Percentiles rank a stretch among this genome's conserved stretches.
Evolutionary conservation across 2,888 invertebrate species (phyloP).

Genomic region (Coelinius sp.): DNA sequence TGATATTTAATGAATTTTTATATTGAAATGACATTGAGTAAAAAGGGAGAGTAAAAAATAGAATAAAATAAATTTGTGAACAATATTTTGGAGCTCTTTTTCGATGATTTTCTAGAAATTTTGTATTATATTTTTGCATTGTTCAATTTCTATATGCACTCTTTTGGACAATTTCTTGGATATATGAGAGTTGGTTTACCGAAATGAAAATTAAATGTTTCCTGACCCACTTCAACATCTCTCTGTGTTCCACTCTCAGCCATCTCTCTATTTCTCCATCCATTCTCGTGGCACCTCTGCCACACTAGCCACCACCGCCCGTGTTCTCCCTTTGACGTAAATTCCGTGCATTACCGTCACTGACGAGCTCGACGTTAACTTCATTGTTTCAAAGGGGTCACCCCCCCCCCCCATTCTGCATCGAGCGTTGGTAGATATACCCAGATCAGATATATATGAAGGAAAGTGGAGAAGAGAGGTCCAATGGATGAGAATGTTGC

Average conservation of each 20-base stretch:
- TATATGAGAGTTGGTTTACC: slow-evolving; percentile 40
- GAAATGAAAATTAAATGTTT: slow-evolving; percentile 50
- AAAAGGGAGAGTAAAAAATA: too few relatives aligned
- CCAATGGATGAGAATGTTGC: slow-evolving; percentile 27
- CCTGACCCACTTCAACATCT: slow-evolving; percentile 45
- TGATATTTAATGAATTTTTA: background rate
- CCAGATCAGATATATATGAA: slow-evolving; percentile 54
- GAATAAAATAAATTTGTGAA: background rate
- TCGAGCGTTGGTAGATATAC: background rate
- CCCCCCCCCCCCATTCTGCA: background rate
- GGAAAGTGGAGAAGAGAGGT: slow-evolving; percentile 2
- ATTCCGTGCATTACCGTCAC: slow-evolving; percentile 65
- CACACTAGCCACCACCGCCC: slow-evolving; percentile 33
- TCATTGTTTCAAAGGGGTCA: slow-evolving; percentile 65
- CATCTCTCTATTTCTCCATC: slow-evolving; percentile 8
- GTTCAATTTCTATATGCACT: slow-evolving; percentile 25
- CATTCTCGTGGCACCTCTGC: slow-evolving; percentile 29
- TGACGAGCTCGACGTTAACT: slow-evolving; percentile 66
- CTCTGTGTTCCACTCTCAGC: slow-evolving; percentile 35
- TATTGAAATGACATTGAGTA: too few relatives aligned
- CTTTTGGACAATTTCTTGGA: background rate
- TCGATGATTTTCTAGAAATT: background rate
- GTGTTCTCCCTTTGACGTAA: slow-evolving; percentile 60
- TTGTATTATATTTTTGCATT: slow-evolving; percentile 26
- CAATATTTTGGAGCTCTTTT: background rate